Percentiles rank a stretch among this genome's conserved stretches.
Conservation (phyloP, 2,113 vertebrate species). For the Electrona antarctica region DNA sequence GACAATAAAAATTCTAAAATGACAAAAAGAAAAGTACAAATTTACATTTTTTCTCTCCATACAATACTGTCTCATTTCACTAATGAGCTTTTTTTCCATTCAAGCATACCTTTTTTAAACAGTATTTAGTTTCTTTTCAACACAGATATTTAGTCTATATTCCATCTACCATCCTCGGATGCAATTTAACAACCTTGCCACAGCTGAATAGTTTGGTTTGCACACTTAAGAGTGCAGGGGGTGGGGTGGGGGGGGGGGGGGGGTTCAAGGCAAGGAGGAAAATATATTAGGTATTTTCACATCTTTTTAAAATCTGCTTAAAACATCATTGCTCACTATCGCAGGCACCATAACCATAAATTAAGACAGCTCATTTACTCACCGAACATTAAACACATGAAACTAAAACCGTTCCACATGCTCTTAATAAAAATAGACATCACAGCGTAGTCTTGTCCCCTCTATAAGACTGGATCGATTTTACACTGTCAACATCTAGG, state of each 20-base stretch:
- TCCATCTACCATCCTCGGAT: slow-evolving; percentile 49
- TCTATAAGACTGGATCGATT: slow-evolving; percentile 13
- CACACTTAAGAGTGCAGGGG: slow-evolving; percentile 27
- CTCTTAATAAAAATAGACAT: slow-evolving; percentile 22
- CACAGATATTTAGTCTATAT: slow-evolving; percentile 41
- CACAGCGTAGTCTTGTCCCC: slow-evolving; percentile 20
- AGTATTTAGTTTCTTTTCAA: slow-evolving; percentile 43
- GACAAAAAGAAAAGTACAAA: slow-evolving; percentile 56
- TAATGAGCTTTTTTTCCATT: slow-evolving; percentile 44
- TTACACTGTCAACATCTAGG: slow-evolving; percentile 14
- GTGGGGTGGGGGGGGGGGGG: too few species aligned
- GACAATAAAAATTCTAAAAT: slow-evolving; percentile 65
- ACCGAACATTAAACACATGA: slow-evolving; percentile 37
- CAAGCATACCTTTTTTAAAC: slow-evolving; percentile 55
- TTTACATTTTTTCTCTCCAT: slow-evolving; percentile 33
- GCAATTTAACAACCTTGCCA: slow-evolving; percentile 49
- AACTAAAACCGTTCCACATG: slow-evolving; percentile 54
- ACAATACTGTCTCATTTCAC: slow-evolving; percentile 61
- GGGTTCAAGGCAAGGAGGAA: slow-evolving; percentile 47
- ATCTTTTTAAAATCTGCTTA: slow-evolving; percentile 19
- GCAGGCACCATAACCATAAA: slow-evolving; percentile 64
- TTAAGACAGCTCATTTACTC: slow-evolving; percentile 39
- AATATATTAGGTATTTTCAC: slow-evolving; percentile 66
- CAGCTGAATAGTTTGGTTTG: slow-evolving; percentile 59
- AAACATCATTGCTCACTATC: slow-evolving; percentile 45